Base-by-base conservation (phyloP, 2,113 vertebrate species). In the Mixornis gularis region DNA sequence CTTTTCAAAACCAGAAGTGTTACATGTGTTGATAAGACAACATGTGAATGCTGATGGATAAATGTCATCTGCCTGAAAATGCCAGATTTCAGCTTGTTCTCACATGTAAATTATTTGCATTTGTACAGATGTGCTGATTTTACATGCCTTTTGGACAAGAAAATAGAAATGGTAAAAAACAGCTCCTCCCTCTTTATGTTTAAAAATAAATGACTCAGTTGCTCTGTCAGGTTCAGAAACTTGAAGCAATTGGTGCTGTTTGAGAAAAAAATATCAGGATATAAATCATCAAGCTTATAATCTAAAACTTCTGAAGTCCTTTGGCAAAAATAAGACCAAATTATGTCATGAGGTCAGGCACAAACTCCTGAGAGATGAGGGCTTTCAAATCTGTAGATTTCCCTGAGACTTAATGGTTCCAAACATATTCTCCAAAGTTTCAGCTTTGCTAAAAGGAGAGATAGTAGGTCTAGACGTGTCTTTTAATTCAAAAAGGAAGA, bases 1-100 rank as follows among this genome's bases (percentile, higher is more conserved):
- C 73, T 93, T 96, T 96, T 96, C 91, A 92, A 94, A 97, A 95
- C 94, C 95, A 97, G 90, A 96, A 95, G 55, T 88, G 95, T 38
- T 96, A 68, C 56, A 68, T 85, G 93, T 96, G 95, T 96, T 96
- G 95, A 84, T 96, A 90, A 97, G 93, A 95, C 90, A 96, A 88
- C 91, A 94, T 94, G 94, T 87, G 90, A 96, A 70, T 77, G 65
- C 65, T 86, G 74, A 85, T 92, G 76, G 80, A 96, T 80, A 89
- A 90, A 94, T 89, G 94, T 65, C 78, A 88, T 78, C 71, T 94
- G 88, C 89, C 89, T 81, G 85, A 94, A 94, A 96, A 95, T 20
- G 36, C 86, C 95, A 79, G 83, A 97, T 96, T 96, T 95, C 94
- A 95, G 76, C 73, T 85, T 92, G 78, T 92, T 77, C 65, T 95